A percentile compares a stretch with the other conserved stretches of the same genome.
Conservation (phyloP, 2,113 vertebrate genomes). For the Alligator sinensis region DNA sequence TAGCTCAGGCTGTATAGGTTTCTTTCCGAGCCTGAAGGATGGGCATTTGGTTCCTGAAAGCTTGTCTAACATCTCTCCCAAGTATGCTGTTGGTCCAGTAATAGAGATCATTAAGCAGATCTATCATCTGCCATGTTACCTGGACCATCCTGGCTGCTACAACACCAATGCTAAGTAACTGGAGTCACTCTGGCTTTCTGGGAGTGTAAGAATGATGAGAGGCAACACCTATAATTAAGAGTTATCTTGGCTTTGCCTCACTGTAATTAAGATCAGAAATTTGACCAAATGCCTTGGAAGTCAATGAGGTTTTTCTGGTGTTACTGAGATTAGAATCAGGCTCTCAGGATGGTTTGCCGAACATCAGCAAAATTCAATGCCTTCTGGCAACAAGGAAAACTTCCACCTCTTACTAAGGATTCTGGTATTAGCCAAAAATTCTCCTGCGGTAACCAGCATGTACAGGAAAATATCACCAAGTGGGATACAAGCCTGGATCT, state of each 20-base stretch:
- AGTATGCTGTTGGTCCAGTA: too few species aligned
- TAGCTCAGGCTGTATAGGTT: too few species aligned
- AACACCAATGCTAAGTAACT: not conserved
- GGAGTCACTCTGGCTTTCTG: not conserved
- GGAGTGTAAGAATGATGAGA: not conserved
- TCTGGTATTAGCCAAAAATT: not conserved
- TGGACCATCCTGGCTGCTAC: too few species aligned
- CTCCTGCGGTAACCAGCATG: not conserved
- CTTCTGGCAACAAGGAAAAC: not conserved
- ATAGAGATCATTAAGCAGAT: too few species aligned
- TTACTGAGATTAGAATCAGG: not conserved
- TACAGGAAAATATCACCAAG: not conserved
- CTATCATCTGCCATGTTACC: too few species aligned
- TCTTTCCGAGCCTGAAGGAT: too few species aligned
- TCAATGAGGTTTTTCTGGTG: not conserved
- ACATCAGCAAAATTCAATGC: not conserved
- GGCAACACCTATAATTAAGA: not conserved
- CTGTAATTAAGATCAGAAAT: not conserved
- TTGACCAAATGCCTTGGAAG: not conserved
- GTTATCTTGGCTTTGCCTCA: not conserved
- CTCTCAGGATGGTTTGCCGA: not conserved
- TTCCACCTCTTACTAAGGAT: not conserved
- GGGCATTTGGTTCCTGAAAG: too few species aligned
- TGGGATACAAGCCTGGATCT: not conserved
- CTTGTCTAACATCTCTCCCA: too few species aligned